phyloP scores from a whole-genome alignment of 2,113 vertebrate species.

The Limnothrissa miodon region DNA sequence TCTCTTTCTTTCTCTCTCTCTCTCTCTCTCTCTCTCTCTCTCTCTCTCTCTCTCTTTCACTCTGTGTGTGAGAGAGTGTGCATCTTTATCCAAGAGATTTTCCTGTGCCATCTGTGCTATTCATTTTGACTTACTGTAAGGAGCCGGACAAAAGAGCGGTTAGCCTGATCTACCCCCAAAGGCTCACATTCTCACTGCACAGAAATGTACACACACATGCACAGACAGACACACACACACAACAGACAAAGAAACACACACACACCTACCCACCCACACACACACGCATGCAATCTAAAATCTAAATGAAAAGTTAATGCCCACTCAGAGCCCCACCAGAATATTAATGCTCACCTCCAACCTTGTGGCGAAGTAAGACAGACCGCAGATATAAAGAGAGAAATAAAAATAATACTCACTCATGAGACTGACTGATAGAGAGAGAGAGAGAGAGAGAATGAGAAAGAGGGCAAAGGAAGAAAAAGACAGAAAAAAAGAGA shows the following conservation, averaged over 20 bases:
- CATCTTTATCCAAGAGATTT: background rate
- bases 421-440: background rate
- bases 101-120: background rate
- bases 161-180: background rate
- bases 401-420: background rate
- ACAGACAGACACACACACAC: constrained; percentile 13
- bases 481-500: too few species aligned
- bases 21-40: background rate
- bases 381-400: background rate
- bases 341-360: constrained; percentile 9
- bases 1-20: too few species aligned
- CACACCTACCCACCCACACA: background rate
- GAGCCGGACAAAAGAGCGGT: background rate
- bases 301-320: constrained; percentile 16
- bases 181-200: background rate
- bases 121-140: background rate
- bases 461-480: background rate
- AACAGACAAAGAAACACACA: background rate
- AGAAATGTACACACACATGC: background rate
- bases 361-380: constrained; percentile 8
- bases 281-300: background rate
- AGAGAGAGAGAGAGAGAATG: background rate
- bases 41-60: too few species aligned
- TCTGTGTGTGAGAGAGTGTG: background rate
- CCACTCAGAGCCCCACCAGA: background rate